Evolutionary conservation across 2,113 vertebrate species (phyloP).

Genomic region (Antigone vipio): DNA sequence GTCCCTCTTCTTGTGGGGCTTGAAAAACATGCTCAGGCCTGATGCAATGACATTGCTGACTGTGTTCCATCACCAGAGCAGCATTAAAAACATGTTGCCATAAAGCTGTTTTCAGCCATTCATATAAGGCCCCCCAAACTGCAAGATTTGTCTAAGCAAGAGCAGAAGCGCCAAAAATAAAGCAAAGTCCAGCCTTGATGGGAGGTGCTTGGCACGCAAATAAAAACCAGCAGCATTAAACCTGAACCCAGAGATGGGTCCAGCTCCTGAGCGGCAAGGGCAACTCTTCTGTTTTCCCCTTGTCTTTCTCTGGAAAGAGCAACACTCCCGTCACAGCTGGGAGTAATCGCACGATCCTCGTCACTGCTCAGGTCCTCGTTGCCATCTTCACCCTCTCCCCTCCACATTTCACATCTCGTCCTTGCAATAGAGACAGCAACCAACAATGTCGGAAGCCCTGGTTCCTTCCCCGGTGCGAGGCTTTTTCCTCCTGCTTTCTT

Average conservation of each 20-base stretch:
- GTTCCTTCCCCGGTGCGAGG: background rate
- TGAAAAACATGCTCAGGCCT: background rate
- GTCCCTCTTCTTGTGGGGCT: background rate
- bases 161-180: background rate
- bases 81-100: background rate
- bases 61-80: background rate
- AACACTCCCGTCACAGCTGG: background rate
- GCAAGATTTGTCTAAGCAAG: background rate
- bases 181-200: background rate
- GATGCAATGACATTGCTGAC: background rate
- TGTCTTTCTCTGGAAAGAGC: background rate
- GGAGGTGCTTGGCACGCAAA: background rate
- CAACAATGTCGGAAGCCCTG: fast-evolving
- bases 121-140: background rate
- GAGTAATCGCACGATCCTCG: background rate
- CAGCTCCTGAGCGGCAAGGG: background rate
- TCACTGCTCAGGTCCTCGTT: background rate
- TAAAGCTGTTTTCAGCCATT: background rate
- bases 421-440: background rate
- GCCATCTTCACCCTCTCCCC: background rate
- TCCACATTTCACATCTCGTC: background rate
- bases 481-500: background rate
- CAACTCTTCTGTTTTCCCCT: background rate
- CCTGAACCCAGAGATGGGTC: background rate
- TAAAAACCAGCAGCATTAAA: background rate